Evolutionary conservation across 2,797 vertebrate species (phyloP).

Genomic region (Parauchenoglanis ngamensis): DNA sequence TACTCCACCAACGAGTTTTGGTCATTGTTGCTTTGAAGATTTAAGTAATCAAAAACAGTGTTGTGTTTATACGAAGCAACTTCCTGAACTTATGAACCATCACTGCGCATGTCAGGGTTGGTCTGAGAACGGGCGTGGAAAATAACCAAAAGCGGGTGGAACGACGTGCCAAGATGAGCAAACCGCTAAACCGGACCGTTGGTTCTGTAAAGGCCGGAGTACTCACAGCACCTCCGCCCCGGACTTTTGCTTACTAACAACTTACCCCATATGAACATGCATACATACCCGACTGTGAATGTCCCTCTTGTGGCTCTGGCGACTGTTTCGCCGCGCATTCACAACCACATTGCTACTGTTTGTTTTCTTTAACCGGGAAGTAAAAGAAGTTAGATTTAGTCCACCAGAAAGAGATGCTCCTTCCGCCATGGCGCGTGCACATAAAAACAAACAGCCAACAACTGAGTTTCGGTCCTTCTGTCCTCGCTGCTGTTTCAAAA

Average conservation of each 20-base stretch:
- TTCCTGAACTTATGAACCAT: neutral
- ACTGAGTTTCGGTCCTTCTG: neutral
- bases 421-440: conserved; percentile 56
- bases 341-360: neutral
- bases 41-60: neutral
- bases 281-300: conserved; percentile 57
- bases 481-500: neutral
- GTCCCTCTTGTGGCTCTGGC: conserved; percentile 57
- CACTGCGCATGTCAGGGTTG: neutral
- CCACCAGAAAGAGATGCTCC: conserved; percentile 39
- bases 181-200: neutral
- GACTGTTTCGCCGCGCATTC: conserved; percentile 50
- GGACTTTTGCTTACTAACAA: neutral
- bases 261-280: neutral
- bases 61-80: neutral
- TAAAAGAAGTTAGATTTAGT: conserved; percentile 34
- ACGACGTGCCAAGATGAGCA: neutral
- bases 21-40: neutral
- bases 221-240: neutral
- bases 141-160: neutral
- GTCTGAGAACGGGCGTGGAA: neutral
- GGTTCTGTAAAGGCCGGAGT: neutral
- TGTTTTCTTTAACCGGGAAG: conserved; percentile 55
- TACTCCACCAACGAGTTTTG: neutral
- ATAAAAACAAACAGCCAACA: conserved; percentile 16